Evolutionary conservation across 1,140 invertebrate genomes (phyloP).

Genomic region (Apis florea): DNA sequence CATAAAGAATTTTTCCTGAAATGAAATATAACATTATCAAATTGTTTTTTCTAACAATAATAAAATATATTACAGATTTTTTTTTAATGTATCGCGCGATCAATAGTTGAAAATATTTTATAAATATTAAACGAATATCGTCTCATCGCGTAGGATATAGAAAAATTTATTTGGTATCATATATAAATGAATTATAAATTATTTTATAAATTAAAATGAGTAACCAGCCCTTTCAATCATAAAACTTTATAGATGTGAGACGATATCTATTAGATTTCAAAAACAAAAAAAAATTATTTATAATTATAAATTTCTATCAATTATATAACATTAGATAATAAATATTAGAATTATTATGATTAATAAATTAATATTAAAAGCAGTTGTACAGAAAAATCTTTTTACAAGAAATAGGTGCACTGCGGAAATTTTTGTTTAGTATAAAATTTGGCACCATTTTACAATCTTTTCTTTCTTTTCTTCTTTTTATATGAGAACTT

Average conservation of each 20-base stretch:
- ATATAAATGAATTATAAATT: conserved; percentile 29
- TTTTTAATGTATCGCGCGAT: conserved; percentile 7
- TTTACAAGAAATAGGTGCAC: conserved; percentile 54
- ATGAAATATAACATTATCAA: conserved; percentile 41
- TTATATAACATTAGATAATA: conserved; percentile 48
- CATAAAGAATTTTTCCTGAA: conserved; percentile 49
- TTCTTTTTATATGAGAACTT: conserved; percentile 1
- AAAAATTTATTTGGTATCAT: conserved; percentile 46
- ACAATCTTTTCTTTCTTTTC: background rate
- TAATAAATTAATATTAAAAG: conserved; percentile 40
- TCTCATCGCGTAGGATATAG: conserved; percentile 42
- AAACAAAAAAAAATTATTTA: conserved; percentile 36
- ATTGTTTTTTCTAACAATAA: conserved; percentile 27
- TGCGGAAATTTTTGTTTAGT: conserved; percentile 49
- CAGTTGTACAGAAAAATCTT: conserved; percentile 38
- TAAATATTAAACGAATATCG: conserved; percentile 45
- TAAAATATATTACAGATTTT: conserved; percentile 16
- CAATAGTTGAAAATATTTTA: conserved; percentile 38
- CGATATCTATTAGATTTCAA: conserved; percentile 53
- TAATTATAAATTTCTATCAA: conserved; percentile 41
- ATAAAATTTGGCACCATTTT: conserved; percentile 67
- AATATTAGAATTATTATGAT: conserved; percentile 49
- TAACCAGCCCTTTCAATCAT: conserved; percentile 9
- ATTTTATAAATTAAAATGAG: conserved; percentile 24
- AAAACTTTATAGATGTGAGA: conserved; percentile 29